Evolutionary conservation across 2,888 invertebrate species (phyloP).

Genomic region (Drosophila kambysellisi): DNA sequence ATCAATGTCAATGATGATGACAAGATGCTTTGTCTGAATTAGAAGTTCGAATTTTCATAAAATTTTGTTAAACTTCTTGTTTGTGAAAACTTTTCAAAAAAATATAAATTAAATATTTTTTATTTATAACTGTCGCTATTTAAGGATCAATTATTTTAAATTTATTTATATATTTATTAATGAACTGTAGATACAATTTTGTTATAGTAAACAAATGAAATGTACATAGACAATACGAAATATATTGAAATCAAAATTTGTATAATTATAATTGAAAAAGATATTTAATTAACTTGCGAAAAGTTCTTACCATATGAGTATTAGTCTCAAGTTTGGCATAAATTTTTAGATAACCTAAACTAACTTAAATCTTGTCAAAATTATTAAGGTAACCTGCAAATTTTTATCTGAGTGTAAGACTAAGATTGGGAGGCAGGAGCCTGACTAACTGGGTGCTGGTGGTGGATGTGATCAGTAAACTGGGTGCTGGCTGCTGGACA

Average conservation of each 20-base stretch:
- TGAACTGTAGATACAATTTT: neutral
- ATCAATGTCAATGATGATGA: neutral
- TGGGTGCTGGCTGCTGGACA: conserved; percentile 43
- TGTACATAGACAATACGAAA: neutral
- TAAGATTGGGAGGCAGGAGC: conserved; percentile 15
- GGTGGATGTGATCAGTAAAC: conserved; percentile 26
- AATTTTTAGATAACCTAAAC: neutral
- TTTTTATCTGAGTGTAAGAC: conserved; percentile 8
- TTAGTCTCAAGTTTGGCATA: neutral
- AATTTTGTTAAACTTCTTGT: neutral
- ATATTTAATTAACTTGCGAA: neutral
- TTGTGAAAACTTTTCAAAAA: neutral
- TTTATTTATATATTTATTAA: neutral
- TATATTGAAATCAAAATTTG: neutral
- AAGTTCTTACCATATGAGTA: neutral
- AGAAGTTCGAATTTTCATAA: neutral
- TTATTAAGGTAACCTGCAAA: neutral
- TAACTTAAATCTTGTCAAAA: neutral
- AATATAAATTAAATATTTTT: neutral
- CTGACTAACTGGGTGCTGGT: neutral
- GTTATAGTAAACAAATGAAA: neutral
- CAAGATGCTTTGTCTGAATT: neutral
- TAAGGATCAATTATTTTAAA: neutral
- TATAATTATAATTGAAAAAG: neutral
- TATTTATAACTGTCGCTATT: neutral